Evolutionary conservation across 2,888 invertebrate species (phyloP), one percentile per base, ranked within the genome.

Genomic region (Synergus laeviventris): DNA sequence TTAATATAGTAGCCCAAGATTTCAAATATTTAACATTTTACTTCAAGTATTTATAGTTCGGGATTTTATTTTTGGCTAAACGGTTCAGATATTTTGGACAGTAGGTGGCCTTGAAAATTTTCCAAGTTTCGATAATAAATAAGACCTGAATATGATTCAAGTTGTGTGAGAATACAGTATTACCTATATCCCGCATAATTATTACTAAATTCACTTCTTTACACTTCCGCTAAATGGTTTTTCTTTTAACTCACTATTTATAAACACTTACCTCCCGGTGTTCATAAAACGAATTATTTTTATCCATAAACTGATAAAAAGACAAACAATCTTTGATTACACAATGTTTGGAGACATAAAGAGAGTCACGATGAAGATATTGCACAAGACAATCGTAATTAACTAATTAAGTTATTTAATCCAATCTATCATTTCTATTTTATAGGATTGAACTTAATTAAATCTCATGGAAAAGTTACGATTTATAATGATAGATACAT

Each of bases 281-380:
- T 16, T n/a, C 16, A 42, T 36, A 38, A 59, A 74, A 21, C 56
- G 2, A 18, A 42, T 45, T n/a, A 14, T 70, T 59, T 49, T 56
- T 56, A 75, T 56, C 64, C n/a, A 38, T 14, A 12, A 76, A 45
- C 54, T 21, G 60, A 31, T 31, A 18, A 59, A 70, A 45, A 24
- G 11, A 76, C 11, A 70, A 60, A 39, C n/a, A 59, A 75, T 60
- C 36, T 73, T 73, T 42, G 38, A 74, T 62, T 56, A 61, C 21
- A 54, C 38, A 61, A 49, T 77, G 2, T 24, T n/a, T 73, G 14
- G 61, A 73, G 21, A 45, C 21, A 70, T 49, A 36, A 24, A 49
- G 21, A 59, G 54, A 45, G 16, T 7, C 21, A 66, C 49, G 31
- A 70, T 49, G 16, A 16, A 31, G n/a, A n/a, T 16, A n/a, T n/a